Percentiles rank a stretch among this genome's conserved stretches.
Evolutionary conservation across 2,113 vertebrate species (phyloP).

Genomic region (human): DNA sequence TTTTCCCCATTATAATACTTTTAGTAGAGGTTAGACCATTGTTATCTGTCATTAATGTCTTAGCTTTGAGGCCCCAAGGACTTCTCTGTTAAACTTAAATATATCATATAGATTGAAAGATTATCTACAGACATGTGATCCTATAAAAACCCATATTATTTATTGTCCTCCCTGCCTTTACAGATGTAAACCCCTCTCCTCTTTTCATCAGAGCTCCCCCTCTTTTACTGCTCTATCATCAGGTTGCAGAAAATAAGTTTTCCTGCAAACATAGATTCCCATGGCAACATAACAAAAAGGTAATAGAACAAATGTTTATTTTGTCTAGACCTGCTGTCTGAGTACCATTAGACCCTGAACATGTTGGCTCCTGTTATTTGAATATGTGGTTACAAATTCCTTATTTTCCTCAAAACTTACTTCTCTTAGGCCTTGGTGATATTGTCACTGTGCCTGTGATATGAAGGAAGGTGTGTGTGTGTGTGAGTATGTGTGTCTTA

Average conservation of each 20-base stretch:
- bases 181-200: neutral
- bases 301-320: slow-evolving; percentile 76
- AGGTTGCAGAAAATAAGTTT: slow-evolving; percentile 62
- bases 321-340: slow-evolving; percentile 71
- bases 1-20: slow-evolving; percentile 13
- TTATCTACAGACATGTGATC: neutral
- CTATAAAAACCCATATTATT: neutral
- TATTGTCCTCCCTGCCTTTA: neutral
- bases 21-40: neutral
- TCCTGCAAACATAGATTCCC: slow-evolving; percentile 71
- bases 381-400: slow-evolving; percentile 32
- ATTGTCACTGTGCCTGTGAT: neutral
- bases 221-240: slow-evolving; percentile 38
- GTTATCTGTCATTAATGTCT: slow-evolving; percentile 9
- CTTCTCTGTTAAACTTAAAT: slow-evolving; percentile 27
- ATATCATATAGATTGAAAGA: neutral
- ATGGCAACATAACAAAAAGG: slow-evolving; percentile 77
- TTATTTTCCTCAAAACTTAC: slow-evolving; percentile 41
- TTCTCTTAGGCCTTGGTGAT: neutral
- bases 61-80: neutral
- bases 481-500: neutral
- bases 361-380: slow-evolving; percentile 56
- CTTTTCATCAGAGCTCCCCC: neutral
- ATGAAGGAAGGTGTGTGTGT: neutral
- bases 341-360: slow-evolving; percentile 59